Base-by-base conservation (phyloP, 2,888 invertebrate species). In the Adelphocoris suturalis region DNA sequence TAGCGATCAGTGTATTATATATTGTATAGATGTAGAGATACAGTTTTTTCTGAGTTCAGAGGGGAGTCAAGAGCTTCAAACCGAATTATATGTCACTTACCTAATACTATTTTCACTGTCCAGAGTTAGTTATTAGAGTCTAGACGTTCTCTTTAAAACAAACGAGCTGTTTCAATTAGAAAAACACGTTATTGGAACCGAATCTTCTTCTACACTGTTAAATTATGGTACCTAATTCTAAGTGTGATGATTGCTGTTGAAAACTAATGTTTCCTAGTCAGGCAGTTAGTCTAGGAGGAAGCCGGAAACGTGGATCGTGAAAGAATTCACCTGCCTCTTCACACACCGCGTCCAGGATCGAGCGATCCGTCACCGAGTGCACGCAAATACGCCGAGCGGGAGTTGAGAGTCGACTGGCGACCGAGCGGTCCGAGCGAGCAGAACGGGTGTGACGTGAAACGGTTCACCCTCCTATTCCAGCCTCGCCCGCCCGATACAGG, bases 271-370 rank as follows among this genome's bases (percentile, higher is more conserved):
- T 52, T 11, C 12, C 52, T 27, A 23, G 23, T 19, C 0, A 23
- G 37, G 37, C 37, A 23, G 68, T 19, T 68, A 37, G 68, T 68
- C 19, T n/a, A 68, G 12, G 27, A 68, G 9, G 68, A 27, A 68
- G 23, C 61, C 19, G 68, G 68, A 68, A 68, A 68, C 23, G 68
- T 23, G 68, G 23, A 27, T 68, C 78, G 78, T 78, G 78, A 78
- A 28, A 47, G 78, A 78, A 78, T 78, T 78, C 78, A 78, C 78
- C 78, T 78, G 78, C 46, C 1, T 27, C 23, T n/a, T 61, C 19
- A 4, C 2, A 68, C 9, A 68, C 23, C 68, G 68, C 68, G 68
- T 68, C 68, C 68, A 12, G 23, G 23, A 52, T 11, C 37, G 16
- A n/a, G 0, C 7, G 57, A 16, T 37, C n/a, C 57, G 16, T 16